Conservation (phyloP, 2,113 vertebrate genomes). For the Cyanistes caeruleus region DNA sequence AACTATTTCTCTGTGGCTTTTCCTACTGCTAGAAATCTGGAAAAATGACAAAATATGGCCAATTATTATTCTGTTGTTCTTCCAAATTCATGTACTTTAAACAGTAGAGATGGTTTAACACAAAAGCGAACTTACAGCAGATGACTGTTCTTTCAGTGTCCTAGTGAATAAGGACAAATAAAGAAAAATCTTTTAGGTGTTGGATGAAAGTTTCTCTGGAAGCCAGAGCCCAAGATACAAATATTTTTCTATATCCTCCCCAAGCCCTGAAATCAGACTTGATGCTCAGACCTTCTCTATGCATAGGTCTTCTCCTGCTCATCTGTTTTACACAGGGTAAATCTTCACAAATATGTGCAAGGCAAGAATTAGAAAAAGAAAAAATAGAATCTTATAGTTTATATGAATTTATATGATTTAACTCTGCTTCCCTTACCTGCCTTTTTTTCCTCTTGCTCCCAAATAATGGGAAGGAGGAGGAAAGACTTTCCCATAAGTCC, state of each 20-base stretch:
- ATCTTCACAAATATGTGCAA: neutral
- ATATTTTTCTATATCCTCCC: neutral
- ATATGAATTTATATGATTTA: neutral
- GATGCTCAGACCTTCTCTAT: neutral
- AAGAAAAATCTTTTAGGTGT: neutral
- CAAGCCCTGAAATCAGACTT: neutral
- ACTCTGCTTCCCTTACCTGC: neutral
- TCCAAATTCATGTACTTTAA: neutral
- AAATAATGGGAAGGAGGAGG: rapidly evolving
- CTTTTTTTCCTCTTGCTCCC: neutral
- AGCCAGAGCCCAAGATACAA: neutral
- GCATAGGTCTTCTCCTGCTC: neutral
- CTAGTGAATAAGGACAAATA: neutral
- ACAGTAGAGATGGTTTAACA: neutral
- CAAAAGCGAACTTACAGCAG: neutral
- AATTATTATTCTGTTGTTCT: neutral
- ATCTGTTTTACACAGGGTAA: neutral
- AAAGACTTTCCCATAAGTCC: neutral
- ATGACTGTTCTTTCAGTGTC: neutral
- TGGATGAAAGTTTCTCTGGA: neutral
- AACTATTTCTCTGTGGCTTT: neutral
- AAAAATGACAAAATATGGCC: neutral
- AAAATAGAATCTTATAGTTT: neutral
- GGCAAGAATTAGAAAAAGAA: neutral
- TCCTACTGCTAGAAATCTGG: neutral